These are phyloP conservation scores for Drosophila pandora DNA, from an alignment of 1,140 invertebrate species.

Conservation along the genomic window DNA sequence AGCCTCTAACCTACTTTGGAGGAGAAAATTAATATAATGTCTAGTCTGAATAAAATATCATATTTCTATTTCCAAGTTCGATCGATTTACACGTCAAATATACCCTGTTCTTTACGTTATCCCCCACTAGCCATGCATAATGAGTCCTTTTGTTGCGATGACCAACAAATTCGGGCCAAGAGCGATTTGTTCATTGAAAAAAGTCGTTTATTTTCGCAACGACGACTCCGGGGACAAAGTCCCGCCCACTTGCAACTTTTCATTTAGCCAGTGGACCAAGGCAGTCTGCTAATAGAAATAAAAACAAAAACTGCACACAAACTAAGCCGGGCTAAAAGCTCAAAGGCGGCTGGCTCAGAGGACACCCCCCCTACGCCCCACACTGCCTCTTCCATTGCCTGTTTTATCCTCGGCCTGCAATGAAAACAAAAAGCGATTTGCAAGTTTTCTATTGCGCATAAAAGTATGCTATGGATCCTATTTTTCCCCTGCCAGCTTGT, in stretches of 20 bases:
- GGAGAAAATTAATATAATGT: no score
- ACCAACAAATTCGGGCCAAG: conserved; percentile 12
- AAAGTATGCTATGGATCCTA: conserved; percentile 72
- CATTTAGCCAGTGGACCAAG: conserved; percentile 70
- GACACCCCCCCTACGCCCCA: background rate
- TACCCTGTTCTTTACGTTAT: background rate
- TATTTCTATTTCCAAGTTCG: background rate
- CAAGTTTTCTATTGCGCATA: conserved; percentile 82
- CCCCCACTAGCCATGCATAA: background rate
- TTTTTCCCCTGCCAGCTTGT: conserved; percentile 39
- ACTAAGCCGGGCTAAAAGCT: conserved; percentile 80
- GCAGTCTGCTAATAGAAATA: conserved; percentile 79
- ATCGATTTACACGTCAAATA: background rate
- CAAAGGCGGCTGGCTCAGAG: conserved; percentile 59
- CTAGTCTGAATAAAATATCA: background rate
- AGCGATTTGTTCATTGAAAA: conserved; percentile 65
- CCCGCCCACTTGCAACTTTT: conserved; percentile 51
- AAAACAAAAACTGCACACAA: conserved; percentile 77
- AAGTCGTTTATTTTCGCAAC: conserved; percentile 37
- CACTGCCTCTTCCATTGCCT: background rate
- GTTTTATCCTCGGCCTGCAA: conserved; percentile 50
- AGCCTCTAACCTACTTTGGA: background rate
- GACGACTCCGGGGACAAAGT: background rate
- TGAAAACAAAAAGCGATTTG: conserved; percentile 82
- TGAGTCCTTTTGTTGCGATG: conserved; percentile 5